These are phyloP conservation scores for Azorinus chamasolen DNA, from an alignment of 2,888 invertebrate species.

Conservation along the genomic window DNA sequence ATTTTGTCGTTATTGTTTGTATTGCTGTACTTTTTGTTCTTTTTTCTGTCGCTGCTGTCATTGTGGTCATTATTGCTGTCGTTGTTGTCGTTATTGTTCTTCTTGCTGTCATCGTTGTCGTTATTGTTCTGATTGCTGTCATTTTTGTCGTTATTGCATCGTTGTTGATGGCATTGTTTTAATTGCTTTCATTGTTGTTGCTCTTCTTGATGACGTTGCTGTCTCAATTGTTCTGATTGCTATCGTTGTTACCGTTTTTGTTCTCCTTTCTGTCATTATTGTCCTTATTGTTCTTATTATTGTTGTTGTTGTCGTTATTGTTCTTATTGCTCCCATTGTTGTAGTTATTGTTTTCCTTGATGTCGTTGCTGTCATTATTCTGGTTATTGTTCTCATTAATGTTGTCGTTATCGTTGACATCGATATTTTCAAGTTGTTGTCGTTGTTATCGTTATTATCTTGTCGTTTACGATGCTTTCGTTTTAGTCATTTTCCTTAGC, in stretches of 20 bases:
- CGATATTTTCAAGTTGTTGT: neutral
- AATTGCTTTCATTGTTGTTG: constrained; percentile 7
- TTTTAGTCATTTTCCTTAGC: no score
- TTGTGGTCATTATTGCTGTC: neutral
- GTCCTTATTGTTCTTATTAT: neutral
- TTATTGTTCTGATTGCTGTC: no score
- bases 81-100: no score
- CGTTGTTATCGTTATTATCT: neutral
- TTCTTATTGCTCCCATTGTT: neutral
- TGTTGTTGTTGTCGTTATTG: neutral
- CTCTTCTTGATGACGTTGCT: neutral
- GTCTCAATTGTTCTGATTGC: neutral
- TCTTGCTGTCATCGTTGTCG: no score
- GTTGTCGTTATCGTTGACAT: neutral
- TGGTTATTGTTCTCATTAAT: no score
- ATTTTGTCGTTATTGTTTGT: no score
- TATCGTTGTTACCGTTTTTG: neutral
- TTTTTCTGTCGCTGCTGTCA: no score
- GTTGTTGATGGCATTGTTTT: neutral
- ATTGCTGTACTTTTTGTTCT: no score
- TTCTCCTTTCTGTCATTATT: neutral
- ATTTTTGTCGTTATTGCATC: neutral
- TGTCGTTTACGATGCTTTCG: no score
- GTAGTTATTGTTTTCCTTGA: neutral
- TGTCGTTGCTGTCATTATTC: neutral